Base-by-base conservation (phyloP, 2,888 invertebrate genomes). In the Caenorhabditis japonica region DNA sequence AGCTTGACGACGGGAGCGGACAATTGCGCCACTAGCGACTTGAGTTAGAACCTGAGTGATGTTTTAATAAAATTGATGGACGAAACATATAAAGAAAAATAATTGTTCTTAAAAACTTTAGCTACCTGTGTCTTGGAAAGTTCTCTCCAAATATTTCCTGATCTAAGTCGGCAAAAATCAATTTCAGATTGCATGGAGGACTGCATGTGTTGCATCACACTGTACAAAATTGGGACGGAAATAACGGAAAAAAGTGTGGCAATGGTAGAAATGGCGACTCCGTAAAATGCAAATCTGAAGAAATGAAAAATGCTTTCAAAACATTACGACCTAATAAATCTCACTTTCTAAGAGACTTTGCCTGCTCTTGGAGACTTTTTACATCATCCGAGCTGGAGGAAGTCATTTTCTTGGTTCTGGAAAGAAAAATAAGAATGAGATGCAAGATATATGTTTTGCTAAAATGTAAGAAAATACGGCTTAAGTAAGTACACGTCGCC, bases 161-260 rank as follows among this genome's bases (percentile, higher is more conserved):
- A 76, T 51, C 75, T 59, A 3, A 73, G 56, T 47, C 73, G 64
- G 52, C 78, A 78, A 47, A 76, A 78, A 36, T 75, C 66, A 44
- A 75, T 56, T 62, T 80, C 80, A 17, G 76, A 64, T 56, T 73
- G 73, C 70, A 80, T 71, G 13, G 73, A 53, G 10, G 76, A 72
- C 38, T 80, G 80, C 61, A 77, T 75, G 39, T 75, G 76, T 46
- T 80, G 80, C 68, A 80, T 74, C 23, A 78, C 72, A 64, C 76
- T 80, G 60, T 80, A 80, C 38, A 80, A 17, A 55, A 80, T 75
- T 25, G 80, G 80, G 8, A 80, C 69, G 38, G 73, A 60, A 41
- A 80, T 61, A 1, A 75, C 76, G 41, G 71, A 75, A 27, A 74
- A 51, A 12, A 78, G 39, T 12, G 69, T 69, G 23, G 80, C 78